Conservation (phyloP, 2,888 invertebrate genomes). For the Prenolepis imparis region DNA sequence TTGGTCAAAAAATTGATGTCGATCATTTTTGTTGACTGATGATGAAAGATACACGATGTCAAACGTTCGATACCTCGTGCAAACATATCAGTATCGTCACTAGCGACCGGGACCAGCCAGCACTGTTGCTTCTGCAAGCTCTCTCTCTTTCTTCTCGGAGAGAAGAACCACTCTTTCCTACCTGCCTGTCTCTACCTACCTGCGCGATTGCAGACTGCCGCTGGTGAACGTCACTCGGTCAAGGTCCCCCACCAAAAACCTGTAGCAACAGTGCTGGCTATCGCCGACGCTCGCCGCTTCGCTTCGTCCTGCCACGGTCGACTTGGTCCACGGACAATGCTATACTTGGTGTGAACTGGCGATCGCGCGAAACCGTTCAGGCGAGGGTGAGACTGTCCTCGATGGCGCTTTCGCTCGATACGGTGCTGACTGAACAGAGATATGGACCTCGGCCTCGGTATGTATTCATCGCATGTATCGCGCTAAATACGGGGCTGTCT, state of each 20-base stretch:
- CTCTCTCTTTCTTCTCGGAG: conserved; percentile 4
- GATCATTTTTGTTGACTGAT: conserved; percentile 36
- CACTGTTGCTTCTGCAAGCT: conserved; percentile 32
- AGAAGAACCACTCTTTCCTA: conserved; percentile 10
- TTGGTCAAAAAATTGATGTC: conserved; percentile 31
- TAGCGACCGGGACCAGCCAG: background rate
- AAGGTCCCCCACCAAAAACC: conserved; percentile 84
- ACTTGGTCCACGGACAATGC: conserved; percentile 77
- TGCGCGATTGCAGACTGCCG: conserved; percentile 54
- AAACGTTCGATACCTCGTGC: conserved; percentile 15
- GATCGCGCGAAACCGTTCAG: conserved; percentile 51
- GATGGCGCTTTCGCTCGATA: conserved; percentile 24
- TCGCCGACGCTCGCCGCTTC: conserved; percentile 27
- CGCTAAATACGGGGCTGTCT: conserved; percentile 6
- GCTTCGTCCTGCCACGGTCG: conserved; percentile 38
- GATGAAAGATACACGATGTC: conserved; percentile 35
- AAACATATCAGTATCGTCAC: conserved; percentile 24
- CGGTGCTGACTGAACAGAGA: conserved; percentile 23
- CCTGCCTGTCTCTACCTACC: conserved; percentile 33
- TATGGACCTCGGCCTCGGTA: conserved; percentile 32
- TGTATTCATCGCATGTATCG: conserved; percentile 1
- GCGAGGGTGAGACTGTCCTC: conserved; percentile 68
- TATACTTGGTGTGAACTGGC: conserved; percentile 78
- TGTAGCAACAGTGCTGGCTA: conserved; percentile 57
- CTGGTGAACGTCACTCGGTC: conserved; percentile 83